Evolutionary conservation across 2,888 invertebrate genomes (phyloP), one percentile per base, ranked within the genome.

Genomic region (Idaea biselata): DNA sequence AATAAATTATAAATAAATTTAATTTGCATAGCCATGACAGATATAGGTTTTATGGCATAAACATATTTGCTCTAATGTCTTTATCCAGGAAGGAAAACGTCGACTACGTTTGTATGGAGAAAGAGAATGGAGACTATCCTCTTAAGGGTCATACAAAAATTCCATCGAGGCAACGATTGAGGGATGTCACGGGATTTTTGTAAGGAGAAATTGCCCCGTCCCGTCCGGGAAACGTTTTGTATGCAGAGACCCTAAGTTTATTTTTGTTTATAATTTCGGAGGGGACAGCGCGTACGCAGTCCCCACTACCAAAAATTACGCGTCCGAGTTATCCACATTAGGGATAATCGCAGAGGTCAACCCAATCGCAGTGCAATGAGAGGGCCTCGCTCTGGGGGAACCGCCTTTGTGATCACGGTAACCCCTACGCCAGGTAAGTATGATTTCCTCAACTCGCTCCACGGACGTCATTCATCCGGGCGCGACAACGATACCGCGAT

Each of bases 361-460:
- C 62, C 65, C 62, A 7, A 18, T 62, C 65, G 60, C 60, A 65
- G 62, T 65, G 65, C 62, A 62, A 62, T 61, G 64, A 61, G 25
- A 17, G 17, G 55, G 64, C 58, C 61, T 64, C 64, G 61, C 64
- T 61, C 64, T 60, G 64, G 64, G 64, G 61, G 64, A 64, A 61
- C 64, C 64, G 64, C 64, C 64, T 64, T 55, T 54, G 33, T 64
- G 61, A 64, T 64, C 64, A 61, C 64, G 61, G 64, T 64, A n/a
- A 61, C 64, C 60, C 62, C 64, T 62, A 64, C 64, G 62, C 64
- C 61, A 64, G 64, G 61, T 64, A 65, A 62, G 58, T 65, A 65
- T 64, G 58, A 59, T 7, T 59, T 18, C 6, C 16, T 2, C 5
- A 16, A 14, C 18, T 6, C 55, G 44, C 33, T 6, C 0, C 14